phyloP scores from a whole-genome alignment of 2,797 vertebrate species.

The Clarias platycephalus region DNA sequence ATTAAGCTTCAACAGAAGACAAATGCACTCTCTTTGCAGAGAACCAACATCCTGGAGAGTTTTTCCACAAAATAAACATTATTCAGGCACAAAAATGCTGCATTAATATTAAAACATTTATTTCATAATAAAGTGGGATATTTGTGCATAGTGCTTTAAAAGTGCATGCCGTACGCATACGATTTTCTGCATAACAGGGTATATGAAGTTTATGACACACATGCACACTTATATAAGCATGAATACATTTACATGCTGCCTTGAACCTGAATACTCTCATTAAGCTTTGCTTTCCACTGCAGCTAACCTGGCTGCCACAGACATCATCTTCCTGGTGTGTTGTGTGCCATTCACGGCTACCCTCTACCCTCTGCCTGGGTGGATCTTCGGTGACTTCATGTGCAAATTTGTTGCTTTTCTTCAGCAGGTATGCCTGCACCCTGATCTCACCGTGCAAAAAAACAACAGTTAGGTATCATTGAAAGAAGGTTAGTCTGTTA shows the following conservation, averaged over 20 bases:
- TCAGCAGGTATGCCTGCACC: conserved; percentile 73
- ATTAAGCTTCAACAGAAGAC: background rate
- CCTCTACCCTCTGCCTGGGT: conserved; percentile 81
- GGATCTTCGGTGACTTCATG: conserved; percentile 85
- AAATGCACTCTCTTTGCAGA: background rate
- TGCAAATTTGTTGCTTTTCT: conserved; percentile 83
- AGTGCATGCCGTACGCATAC: background rate
- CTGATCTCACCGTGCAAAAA: background rate
- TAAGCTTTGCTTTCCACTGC: conserved; percentile 39
- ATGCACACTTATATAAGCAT: too few species aligned
- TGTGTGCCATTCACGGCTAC: conserved; percentile 83
- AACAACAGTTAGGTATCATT: background rate
- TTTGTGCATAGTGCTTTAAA: background rate
- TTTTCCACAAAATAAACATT: background rate
- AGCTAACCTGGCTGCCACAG: conserved; percentile 82
- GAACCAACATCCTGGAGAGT: background rate
- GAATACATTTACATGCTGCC: background rate
- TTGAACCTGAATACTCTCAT: background rate
- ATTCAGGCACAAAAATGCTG: background rate
- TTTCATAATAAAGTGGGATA: background rate
- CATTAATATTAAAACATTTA: background rate
- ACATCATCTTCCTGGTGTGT: conserved; percentile 83
- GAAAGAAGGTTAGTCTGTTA: background rate
- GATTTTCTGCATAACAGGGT: background rate
- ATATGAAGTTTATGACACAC: too few species aligned